These are phyloP conservation scores for Brachyrhaphis roseni DNA, from an alignment of 2,797 vertebrate species.

Conservation along the genomic window DNA sequence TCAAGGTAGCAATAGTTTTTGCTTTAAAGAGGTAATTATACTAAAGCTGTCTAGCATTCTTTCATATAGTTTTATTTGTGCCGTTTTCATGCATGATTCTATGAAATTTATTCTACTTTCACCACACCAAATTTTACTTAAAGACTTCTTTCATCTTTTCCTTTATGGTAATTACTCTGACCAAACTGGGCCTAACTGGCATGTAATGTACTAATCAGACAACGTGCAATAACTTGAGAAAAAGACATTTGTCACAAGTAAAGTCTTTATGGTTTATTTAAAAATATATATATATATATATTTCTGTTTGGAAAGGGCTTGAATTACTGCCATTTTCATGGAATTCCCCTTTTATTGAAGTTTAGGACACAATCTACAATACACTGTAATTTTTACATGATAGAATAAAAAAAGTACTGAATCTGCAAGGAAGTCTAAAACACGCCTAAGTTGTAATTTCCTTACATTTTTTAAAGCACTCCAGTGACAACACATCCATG, in stretches of 20 bases:
- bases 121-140: slow-evolving; percentile 1
- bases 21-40: slow-evolving; percentile 10
- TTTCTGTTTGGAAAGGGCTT: not conserved
- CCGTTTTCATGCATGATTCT: not conserved
- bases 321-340: not conserved
- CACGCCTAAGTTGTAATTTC: not conserved
- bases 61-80: not conserved
- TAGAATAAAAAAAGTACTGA: not conserved
- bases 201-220: not conserved
- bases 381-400: not conserved
- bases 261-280: not conserved
- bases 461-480: not conserved
- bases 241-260: not conserved
- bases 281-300: not conserved
- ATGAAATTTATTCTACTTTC: not conserved
- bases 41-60: not conserved
- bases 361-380: not conserved
- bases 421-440: not conserved
- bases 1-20: slow-evolving; percentile 37
- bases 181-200: not conserved
- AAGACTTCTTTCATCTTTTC: not conserved
- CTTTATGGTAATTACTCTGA: not conserved
- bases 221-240: not conserved
- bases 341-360: not conserved
- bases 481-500: not conserved